Percentiles rank a stretch among this genome's conserved stretches.
Evolutionary conservation across 2,888 invertebrate species (phyloP).

Genomic region (Druceiella hillmani): DNA sequence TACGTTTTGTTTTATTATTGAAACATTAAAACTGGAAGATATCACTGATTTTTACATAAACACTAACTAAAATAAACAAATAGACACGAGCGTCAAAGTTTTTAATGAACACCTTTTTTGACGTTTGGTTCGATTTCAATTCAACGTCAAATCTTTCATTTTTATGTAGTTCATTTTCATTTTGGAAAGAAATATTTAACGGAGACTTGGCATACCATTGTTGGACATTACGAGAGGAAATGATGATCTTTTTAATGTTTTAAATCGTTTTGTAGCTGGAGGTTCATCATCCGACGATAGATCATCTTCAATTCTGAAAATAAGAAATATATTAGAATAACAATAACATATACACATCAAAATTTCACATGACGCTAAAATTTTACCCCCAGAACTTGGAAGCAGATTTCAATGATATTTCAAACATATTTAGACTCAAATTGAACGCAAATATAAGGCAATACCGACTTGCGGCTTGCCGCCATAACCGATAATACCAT

Average conservation of each 20-base stretch:
- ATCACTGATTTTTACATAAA: too few species aligned
- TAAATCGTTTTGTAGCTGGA: slow-evolving; percentile 39
- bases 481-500: slow-evolving; percentile 37
- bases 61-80: too few species aligned
- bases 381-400: slow-evolving; percentile 44
- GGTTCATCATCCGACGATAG: slow-evolving; percentile 39
- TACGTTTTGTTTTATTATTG: too few species aligned
- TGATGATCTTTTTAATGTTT: slow-evolving; percentile 34
- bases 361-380: slow-evolving; percentile 23
- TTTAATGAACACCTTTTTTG: too few species aligned
- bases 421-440: slow-evolving; percentile 31
- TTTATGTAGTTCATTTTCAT: too few species aligned
- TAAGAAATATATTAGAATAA: slow-evolving; percentile 18
- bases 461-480: slow-evolving; percentile 35
- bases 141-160: too few species aligned
- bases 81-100: too few species aligned
- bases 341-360: background rate
- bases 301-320: slow-evolving; percentile 38
- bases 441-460: slow-evolving; percentile 22
- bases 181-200: too few species aligned
- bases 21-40: too few species aligned
- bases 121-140: too few species aligned
- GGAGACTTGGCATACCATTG: slow-evolving; percentile 33
- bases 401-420: slow-evolving; percentile 37
- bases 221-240: slow-evolving; percentile 37